These are phyloP conservation scores for Blastomussa wellsi DNA, from an alignment of 92 coral and sea anemone species.

Conservation along the genomic window DNA sequence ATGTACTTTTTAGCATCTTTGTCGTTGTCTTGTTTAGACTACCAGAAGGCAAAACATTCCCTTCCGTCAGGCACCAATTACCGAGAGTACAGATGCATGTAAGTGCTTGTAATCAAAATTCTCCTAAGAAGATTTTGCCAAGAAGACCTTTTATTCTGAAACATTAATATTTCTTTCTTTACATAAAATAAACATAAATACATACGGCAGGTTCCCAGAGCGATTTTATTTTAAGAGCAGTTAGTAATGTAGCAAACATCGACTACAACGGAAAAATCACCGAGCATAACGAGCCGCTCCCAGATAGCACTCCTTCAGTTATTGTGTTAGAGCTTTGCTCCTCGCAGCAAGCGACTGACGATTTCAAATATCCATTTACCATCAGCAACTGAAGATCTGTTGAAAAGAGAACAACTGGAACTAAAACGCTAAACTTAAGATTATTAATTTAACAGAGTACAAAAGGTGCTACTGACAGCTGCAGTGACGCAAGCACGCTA, in stretches of 20 bases:
- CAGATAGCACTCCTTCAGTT: not conserved
- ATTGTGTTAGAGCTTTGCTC: not conserved
- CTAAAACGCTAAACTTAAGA: not conserved
- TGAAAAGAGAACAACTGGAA: not conserved
- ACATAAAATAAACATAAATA: not conserved
- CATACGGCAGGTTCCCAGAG: not conserved
- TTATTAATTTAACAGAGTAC: not conserved
- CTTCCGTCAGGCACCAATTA: too few relatives aligned
- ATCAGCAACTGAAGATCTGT: not conserved
- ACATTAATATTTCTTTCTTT: not conserved
- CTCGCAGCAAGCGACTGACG: not conserved
- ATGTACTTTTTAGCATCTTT: too few relatives aligned
- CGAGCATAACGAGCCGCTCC: conserved; percentile 4
- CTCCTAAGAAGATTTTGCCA: too few relatives aligned
- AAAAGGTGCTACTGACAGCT: not conserved
- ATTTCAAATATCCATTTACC: not conserved
- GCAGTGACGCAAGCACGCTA: conserved; percentile 7
- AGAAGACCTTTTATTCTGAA: not conserved
- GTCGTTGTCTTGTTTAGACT: too few relatives aligned
- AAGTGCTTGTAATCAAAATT: too few relatives aligned
- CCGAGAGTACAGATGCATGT: too few relatives aligned
- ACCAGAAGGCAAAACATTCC: too few relatives aligned
- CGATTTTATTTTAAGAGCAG: not conserved
- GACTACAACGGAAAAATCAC: not conserved
- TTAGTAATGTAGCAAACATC: not conserved